Conservation (phyloP, 2,888 invertebrate genomes). For the Falcaria lacertinaria region DNA sequence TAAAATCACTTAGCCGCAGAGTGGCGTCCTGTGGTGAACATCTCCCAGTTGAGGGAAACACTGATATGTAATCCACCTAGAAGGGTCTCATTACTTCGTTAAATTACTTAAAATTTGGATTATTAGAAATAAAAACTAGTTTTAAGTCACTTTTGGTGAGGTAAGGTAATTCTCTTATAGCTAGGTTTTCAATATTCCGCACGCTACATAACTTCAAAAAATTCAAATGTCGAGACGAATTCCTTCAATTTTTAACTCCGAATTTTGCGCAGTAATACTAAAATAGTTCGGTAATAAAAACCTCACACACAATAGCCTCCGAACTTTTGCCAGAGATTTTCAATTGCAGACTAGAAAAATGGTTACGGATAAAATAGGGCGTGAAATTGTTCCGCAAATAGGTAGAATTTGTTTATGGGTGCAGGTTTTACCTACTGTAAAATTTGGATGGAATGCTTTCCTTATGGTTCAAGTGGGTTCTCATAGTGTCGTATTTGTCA, state of each 20-base stretch:
- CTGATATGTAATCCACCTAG: constrained; percentile 26
- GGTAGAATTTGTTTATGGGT: constrained; percentile 70
- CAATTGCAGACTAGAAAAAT: constrained; percentile 60
- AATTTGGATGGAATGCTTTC: constrained; percentile 57
- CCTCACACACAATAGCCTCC: constrained; percentile 49
- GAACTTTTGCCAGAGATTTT: constrained; percentile 56
- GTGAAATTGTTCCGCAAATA: constrained; percentile 69
- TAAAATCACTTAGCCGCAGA: constrained; percentile 76
- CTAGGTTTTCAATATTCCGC: too few relatives aligned
- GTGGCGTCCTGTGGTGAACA: constrained; percentile 70
- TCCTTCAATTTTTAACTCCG: too few relatives aligned
- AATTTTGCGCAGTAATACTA: constrained; percentile 31
- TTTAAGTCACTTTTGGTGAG: too few relatives aligned
- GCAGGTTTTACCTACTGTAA: constrained; percentile 44
- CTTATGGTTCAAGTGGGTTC: constrained; percentile 39
- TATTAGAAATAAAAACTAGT: too few relatives aligned
- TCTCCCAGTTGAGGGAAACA: constrained; percentile 49
- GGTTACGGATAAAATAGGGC: constrained; percentile 69
- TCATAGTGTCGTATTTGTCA: constrained; percentile 50
- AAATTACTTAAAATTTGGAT: too few relatives aligned
- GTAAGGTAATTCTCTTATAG: too few relatives aligned
- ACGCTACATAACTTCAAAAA: too few relatives aligned
- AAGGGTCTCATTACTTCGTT: constrained; percentile 10
- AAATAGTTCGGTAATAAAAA: constrained; percentile 61
- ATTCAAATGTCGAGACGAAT: too few relatives aligned